A percentile compares a stretch with the other conserved stretches of the same genome.
phyloP scores from a whole-genome alignment of 2,888 invertebrate species.

The Tenodera sinensis region DNA sequence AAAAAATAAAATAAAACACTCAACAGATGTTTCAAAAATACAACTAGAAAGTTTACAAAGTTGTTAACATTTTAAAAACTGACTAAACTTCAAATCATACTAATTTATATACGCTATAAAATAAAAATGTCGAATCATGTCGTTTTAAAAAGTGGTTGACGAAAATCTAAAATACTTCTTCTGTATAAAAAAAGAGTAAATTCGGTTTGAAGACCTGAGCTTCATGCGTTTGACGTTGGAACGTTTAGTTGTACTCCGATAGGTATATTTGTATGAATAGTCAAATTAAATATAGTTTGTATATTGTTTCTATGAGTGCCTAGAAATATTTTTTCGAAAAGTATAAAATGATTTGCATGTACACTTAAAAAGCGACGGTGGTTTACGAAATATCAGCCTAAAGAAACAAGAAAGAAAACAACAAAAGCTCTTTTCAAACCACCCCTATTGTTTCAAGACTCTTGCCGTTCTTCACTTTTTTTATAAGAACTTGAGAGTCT shows the following conservation, averaged over 20 bases:
- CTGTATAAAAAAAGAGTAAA: background rate
- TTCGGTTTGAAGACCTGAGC: background rate
- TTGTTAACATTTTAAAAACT: conserved; percentile 1
- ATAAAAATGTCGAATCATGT: background rate
- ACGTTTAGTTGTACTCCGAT: background rate
- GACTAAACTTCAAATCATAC: background rate
- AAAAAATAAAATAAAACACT: conserved; percentile 6
- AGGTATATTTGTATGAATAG: background rate
- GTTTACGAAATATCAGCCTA: background rate
- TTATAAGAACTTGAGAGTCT: background rate
- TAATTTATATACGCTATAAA: background rate
- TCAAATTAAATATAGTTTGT: background rate
- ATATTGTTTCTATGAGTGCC: background rate
- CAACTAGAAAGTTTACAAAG: conserved; percentile 8
- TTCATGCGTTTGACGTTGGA: background rate
- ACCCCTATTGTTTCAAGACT: background rate
- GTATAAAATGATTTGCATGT: background rate
- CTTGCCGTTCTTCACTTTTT: background rate
- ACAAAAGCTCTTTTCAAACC: background rate
- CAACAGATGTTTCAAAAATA: conserved; percentile 3
- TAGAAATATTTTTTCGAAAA: background rate
- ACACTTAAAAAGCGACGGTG: background rate
- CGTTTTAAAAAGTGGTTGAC: background rate
- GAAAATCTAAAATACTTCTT: background rate
- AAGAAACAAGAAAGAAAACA: background rate